A percentile compares a stretch with the other conserved stretches of the same genome.
These are phyloP conservation scores for Microctonus brassicae DNA, from an alignment of 2,888 invertebrate species.

Conservation along the genomic window DNA sequence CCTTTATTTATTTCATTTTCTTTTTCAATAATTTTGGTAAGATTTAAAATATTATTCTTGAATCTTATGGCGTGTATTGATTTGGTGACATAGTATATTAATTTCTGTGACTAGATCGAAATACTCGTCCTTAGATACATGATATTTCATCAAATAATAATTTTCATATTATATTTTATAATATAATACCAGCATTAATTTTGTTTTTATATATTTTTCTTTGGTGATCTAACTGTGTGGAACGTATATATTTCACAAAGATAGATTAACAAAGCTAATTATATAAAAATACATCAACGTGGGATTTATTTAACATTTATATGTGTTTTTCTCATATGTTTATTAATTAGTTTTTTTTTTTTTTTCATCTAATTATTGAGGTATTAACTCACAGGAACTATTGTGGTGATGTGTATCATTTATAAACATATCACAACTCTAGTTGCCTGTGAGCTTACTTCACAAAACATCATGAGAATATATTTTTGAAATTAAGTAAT, in stretches of 20 bases:
- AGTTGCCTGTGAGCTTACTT: slow-evolving; percentile 62
- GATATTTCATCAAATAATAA: slow-evolving; percentile 1
- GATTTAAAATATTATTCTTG: slow-evolving; percentile 42
- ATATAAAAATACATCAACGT: slow-evolving; percentile 52
- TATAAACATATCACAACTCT: slow-evolving; percentile 68
- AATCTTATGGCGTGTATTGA: slow-evolving; percentile 58
- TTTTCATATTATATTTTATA: background rate
- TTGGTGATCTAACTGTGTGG: slow-evolving; percentile 75
- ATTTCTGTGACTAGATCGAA: slow-evolving; percentile 70
- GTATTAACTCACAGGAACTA: slow-evolving; percentile 61
- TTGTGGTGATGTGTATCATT: slow-evolving; percentile 63
- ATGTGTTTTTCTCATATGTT: background rate
- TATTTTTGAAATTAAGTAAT: background rate
- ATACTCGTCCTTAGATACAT: slow-evolving; percentile 66
- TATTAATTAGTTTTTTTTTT: background rate
- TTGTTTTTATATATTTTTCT: slow-evolving; percentile 65
- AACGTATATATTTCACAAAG: slow-evolving; percentile 67
- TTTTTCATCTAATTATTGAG: slow-evolving; percentile 42
- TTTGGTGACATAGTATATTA: slow-evolving; percentile 61
- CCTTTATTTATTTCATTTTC: too few relatives aligned
- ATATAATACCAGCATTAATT: background rate
- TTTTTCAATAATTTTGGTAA: too few relatives aligned
- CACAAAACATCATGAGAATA: slow-evolving; percentile 40
- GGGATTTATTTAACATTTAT: slow-evolving; percentile 23
- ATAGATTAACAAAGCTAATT: slow-evolving; percentile 68